Evolutionary conservation across 2,888 invertebrate genomes (phyloP).

Genomic region (Melipona beecheii): DNA sequence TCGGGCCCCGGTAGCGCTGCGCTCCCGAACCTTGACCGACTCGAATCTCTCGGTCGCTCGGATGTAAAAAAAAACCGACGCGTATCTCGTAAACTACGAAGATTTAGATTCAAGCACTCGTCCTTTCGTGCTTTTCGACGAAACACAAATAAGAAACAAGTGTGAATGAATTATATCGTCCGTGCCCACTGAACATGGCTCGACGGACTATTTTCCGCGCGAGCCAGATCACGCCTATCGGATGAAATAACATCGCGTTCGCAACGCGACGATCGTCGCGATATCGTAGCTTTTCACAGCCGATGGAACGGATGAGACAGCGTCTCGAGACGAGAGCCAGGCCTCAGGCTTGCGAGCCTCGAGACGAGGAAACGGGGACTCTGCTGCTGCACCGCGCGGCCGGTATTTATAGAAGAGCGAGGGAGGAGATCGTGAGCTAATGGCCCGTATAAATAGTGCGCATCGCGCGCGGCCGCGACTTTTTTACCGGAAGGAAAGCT

Average conservation of each 20-base stretch:
- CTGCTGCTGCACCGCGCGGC: conserved; percentile 51
- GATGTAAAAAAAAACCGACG: conserved; percentile 20
- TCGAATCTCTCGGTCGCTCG: conserved; percentile 20
- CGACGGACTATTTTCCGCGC: conserved; percentile 4
- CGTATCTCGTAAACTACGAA: conserved; percentile 14
- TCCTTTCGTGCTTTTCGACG: not conserved
- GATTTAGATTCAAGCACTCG: not conserved
- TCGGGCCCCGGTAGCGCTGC: not conserved
- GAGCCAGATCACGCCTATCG: not conserved
- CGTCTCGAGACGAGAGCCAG: conserved; percentile 63
- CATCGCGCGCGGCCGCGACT: conserved; percentile 51
- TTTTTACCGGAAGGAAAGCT: conserved; percentile 70
- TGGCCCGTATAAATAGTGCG: conserved; percentile 71
- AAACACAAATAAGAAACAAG: too few relatives aligned
- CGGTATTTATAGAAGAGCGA: conserved; percentile 67
- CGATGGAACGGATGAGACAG: conserved; percentile 44
- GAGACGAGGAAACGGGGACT: conserved; percentile 61
- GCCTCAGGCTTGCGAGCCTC: conserved; percentile 56
- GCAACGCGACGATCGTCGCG: not conserved
- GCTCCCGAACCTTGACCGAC: conserved; percentile 42
- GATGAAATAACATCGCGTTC: not conserved
- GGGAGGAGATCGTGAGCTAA: conserved; percentile 67
- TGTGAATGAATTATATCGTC: not conserved
- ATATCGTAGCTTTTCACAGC: not conserved
- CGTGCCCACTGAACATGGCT: not conserved